These are phyloP conservation scores for Rotaria macrura DNA, from an alignment of 2,888 invertebrate genomes.

Conservation along the genomic window DNA sequence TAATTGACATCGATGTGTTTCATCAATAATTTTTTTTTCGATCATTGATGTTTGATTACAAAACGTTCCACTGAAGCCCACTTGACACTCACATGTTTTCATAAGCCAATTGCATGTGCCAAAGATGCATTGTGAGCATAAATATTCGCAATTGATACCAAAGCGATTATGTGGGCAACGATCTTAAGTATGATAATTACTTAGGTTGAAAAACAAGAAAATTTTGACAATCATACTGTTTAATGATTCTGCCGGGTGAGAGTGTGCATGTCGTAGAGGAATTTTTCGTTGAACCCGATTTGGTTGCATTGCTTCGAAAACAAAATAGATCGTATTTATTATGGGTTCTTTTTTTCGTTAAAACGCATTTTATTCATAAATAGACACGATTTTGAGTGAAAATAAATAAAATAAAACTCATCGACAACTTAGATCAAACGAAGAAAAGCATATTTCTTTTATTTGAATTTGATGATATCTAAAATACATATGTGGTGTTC, in stretches of 20 bases:
- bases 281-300: constrained; percentile 10
- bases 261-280: neutral
- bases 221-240: neutral
- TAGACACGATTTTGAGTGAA: neutral
- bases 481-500: neutral
- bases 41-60: neutral
- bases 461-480: neutral
- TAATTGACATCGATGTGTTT: neutral
- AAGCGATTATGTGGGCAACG: constrained; percentile 8
- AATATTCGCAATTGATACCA: neutral
- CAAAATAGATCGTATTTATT: neutral
- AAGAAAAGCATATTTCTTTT: neutral
- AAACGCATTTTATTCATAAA: neutral
- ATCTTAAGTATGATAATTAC: neutral
- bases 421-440: neutral
- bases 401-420: neutral
- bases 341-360: neutral
- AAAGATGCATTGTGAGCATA: neutral
- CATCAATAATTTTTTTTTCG: neutral
- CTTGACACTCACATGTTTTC: neutral
- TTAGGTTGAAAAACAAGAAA: neutral
- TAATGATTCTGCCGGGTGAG: neutral
- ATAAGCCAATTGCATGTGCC: constrained; percentile 2
- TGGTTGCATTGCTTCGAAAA: neutral
- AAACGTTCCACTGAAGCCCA: neutral